Conservation (phyloP, 2,113 vertebrate genomes). For the Thinocorus orbignyianus region DNA sequence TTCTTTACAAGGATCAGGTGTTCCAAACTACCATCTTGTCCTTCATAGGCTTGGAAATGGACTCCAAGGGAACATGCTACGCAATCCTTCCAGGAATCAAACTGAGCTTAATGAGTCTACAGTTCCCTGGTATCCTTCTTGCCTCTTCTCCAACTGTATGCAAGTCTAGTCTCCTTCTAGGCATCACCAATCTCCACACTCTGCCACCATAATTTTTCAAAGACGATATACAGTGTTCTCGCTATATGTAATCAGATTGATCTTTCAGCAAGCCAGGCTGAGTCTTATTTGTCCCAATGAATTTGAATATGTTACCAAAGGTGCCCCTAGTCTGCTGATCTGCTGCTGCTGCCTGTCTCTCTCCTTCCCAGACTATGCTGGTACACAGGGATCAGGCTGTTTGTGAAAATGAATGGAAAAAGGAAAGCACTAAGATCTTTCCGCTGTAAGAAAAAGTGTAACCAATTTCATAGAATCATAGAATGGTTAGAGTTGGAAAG, state of each 20-base stretch:
- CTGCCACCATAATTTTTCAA: not conserved
- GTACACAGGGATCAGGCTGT: not conserved
- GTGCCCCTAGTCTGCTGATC: not conserved
- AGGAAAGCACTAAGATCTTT: not conserved
- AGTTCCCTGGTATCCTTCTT: not conserved
- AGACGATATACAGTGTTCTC: not conserved
- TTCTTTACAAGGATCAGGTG: not conserved
- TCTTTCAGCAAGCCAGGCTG: not conserved
- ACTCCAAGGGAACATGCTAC: not conserved
- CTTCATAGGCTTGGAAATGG: not conserved
- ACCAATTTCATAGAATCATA: too few relatives aligned
- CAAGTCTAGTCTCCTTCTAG: not conserved
- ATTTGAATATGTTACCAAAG: not conserved
- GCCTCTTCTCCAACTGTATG: not conserved
- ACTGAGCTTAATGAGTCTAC: not conserved
- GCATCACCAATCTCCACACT: not conserved
- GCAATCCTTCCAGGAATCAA: not conserved
- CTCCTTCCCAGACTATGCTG: not conserved
- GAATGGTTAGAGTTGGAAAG: too few relatives aligned
- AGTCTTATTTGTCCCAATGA: not conserved
- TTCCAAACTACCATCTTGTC: not conserved
- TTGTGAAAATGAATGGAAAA: not conserved
- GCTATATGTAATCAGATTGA: not conserved
- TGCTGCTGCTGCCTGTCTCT: not conserved
- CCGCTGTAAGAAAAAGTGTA: fast-evolving